Base-by-base conservation (phyloP, 2,113 vertebrate species). In the Thalassoma bifasciatum region DNA sequence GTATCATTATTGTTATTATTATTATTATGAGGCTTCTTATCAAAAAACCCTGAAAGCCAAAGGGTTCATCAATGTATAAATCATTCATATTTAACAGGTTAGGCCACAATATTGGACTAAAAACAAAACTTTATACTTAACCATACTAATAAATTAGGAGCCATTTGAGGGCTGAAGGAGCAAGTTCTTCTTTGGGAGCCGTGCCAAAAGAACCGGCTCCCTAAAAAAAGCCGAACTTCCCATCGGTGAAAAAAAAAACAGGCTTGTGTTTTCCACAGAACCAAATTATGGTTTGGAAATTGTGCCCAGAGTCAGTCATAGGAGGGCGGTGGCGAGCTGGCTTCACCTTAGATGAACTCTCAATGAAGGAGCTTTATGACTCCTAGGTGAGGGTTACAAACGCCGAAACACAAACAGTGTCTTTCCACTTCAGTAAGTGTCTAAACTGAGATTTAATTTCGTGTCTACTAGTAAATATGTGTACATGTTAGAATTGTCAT, bases 331-430 rank as follows among this genome's bases (percentile, higher is more conserved):
- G 23, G 21, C 5, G 61, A 67, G 71, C 50, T 37, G 30, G 4
- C 36, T 65, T 49, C 2, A n/a, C 63, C 58, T 54, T 7, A 76
- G 4, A n/a, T 72, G 36, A 68, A 72, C 77, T 30, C 24, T 49
- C 5, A 23, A 21, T 44, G 12, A n/a, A 26, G 21, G 10, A 37
- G 2, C 13, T 1, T 3, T 8, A 1, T 1, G 8, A 50, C 0
- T 36, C 23, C 42, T 44, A 8, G 13, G 10, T n/a, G 1, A 8
- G 10, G 17, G 0, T 0, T 13, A 7, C 3, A 2, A 0, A 0
- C 1, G 66, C 49, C 61, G 79, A n/a, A 37, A 36, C 37, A 16
- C 5, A 59, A 13, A 30, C 3, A 0, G 4, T 34, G 47, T 34
- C 5, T 36, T n/a, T 16, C 4, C 14, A 42, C 3, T 2, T 50